Evolutionary conservation across 2,797 vertebrate genomes (phyloP).

Genomic region (Amniataba percoides): DNA sequence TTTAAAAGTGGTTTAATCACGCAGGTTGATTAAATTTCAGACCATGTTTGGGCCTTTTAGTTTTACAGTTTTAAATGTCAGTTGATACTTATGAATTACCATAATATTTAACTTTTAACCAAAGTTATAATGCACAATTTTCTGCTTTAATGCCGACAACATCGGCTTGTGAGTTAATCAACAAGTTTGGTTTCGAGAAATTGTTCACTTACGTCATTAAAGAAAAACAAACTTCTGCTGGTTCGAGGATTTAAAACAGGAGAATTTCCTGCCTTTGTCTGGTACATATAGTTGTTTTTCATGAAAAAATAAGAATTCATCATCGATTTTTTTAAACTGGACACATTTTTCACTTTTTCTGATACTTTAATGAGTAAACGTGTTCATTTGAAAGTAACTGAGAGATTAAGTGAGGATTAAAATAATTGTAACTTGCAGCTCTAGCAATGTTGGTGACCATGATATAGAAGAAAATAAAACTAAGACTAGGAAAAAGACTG

Average conservation of each 20-base stretch:
- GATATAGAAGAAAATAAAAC: not conserved
- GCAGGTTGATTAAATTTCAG: not conserved
- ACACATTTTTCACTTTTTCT: not conserved
- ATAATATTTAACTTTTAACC: constrained; percentile 9
- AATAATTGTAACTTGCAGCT: not conserved
- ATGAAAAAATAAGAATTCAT: not conserved
- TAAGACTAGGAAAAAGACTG: not conserved
- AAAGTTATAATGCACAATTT: not conserved
- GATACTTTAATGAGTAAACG: not conserved
- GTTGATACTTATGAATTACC: not conserved
- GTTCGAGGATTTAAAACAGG: not conserved
- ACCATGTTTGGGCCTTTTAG: not conserved
- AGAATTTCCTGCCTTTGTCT: not conserved
- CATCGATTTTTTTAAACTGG: not conserved
- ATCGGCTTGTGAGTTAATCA: not conserved
- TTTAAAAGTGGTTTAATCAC: not conserved
- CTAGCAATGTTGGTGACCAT: not conserved
- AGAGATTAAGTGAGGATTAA: not conserved
- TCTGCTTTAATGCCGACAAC: not conserved
- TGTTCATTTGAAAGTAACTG: not conserved
- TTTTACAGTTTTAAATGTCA: not conserved
- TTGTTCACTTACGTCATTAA: not conserved
- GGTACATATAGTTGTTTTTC: not conserved
- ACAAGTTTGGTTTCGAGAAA: not conserved
- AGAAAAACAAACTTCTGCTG: too few relatives aligned